Base-by-base conservation (phyloP, 2,888 invertebrate species). In the Crepidodera aurea region DNA sequence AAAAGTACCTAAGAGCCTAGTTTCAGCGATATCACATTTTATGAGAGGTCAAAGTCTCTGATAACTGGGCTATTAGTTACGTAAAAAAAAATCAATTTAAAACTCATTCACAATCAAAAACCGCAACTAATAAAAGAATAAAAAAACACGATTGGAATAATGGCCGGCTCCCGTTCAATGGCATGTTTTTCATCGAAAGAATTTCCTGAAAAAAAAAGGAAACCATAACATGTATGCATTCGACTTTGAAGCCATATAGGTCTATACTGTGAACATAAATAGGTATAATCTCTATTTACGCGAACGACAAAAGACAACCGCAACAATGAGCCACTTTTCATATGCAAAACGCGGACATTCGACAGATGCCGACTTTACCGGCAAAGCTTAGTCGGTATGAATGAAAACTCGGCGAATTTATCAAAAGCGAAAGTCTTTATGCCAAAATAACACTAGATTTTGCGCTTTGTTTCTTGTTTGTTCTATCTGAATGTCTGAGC, bases 271-370 rank as follows among this genome's bases (percentile, higher is more conserved):
- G 27, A 15, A 15, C 46, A 56, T 48, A 56, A 48, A 48, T 48
- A 57, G 53, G 42, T 25, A 15, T 42, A 61, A 55, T 61, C 55
- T 50, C 34, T 29, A 48, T 37, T 56, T 50, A 53, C 27, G n/a
- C 34, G 50, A 40, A 40, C 63, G 50, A 54, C 63, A 55, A 55
- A 63, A 58, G 55, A 63, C 55, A 63, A 63, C 42, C 44, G 50
- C 54, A 42, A 63, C 63, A 63, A 63, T 63, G 44, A 51, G 40
- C 18, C 27, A 53, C 64, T 60, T 64, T 64, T 64, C 58, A 64
- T 60, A 64, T 64, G 64, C 60, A 48, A 64, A 57, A 60, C 53
- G 44, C 50, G 18, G 51, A 44, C 60, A 54, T 60, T 64, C 53
- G 60, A 60, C 60, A 53, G 64, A 64, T 60, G 59, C 56, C 59